Conservation (phyloP, 2,113 vertebrate genomes). For the Myrmophylax atrothorax region DNA sequence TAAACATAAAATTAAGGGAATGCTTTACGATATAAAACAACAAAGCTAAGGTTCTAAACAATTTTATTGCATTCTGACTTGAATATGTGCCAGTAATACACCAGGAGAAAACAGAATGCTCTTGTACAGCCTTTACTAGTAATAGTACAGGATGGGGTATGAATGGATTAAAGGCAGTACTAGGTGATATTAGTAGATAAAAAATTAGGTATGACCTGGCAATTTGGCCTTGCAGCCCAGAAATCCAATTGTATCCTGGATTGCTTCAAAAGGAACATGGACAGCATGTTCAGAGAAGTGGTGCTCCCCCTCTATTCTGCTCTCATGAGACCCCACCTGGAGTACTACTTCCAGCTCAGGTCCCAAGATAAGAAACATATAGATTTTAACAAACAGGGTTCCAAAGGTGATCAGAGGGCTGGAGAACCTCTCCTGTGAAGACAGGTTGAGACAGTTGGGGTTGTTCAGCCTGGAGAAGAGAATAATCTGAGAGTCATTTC, state of each 20-base stretch:
- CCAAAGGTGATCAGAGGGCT: neutral
- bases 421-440: neutral
- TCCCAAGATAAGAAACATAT: neutral
- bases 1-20: neutral
- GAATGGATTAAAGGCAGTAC: neutral
- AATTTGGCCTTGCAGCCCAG: neutral
- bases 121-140: neutral
- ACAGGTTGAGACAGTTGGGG: neutral
- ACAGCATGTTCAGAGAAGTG: fast-evolving
- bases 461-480: neutral
- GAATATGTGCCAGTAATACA: constrained; percentile 53
- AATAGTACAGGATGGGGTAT: neutral
- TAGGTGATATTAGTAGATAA: neutral
- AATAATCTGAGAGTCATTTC: neutral
- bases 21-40: constrained; percentile 13
- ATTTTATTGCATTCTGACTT: constrained; percentile 55
- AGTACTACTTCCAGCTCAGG: neutral
- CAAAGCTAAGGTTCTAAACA: constrained; percentile 46
- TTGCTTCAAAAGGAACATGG: neutral
- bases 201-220: neutral
- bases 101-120: constrained; percentile 37
- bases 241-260: fast-evolving
- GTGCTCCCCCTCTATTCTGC: neutral
- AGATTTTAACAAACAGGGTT: neutral
- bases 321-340: neutral